These are phyloP conservation scores for Xestia xanthographa DNA, from an alignment of 2,888 invertebrate species.

Conservation along the genomic window DNA sequence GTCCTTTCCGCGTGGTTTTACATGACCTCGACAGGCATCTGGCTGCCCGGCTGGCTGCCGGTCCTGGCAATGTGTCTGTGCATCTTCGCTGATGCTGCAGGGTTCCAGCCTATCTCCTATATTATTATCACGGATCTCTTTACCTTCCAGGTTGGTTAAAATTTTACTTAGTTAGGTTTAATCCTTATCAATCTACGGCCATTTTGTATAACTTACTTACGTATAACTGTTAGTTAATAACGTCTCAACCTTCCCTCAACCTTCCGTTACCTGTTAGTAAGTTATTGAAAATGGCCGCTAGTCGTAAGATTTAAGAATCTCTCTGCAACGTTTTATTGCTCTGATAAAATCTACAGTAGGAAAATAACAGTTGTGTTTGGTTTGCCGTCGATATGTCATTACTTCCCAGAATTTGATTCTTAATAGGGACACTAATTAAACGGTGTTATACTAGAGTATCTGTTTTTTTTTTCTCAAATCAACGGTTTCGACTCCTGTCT, in stretches of 20 bases:
- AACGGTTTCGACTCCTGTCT: background rate
- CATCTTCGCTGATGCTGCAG: constrained; percentile 87
- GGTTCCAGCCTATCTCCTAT: constrained; percentile 87
- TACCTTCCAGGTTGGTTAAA: constrained; percentile 83
- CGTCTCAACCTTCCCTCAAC: too few species aligned
- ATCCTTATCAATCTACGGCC: too few species aligned
- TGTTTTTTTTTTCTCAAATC: background rate
- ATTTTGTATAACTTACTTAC: too few species aligned
- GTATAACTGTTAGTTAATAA: too few species aligned
- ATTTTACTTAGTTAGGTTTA: background rate
- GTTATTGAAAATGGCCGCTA: too few species aligned
- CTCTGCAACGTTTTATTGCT: background rate
- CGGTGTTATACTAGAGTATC: background rate
- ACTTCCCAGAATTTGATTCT: background rate
- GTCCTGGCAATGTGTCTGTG: constrained; percentile 86
- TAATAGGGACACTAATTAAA: background rate
- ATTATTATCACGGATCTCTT: constrained; percentile 88
- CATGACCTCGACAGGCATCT: constrained; percentile 78
- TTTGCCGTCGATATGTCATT: background rate
- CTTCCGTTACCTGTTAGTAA: too few species aligned
- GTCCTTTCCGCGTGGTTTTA: constrained; percentile 85
- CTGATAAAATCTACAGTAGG: background rate
- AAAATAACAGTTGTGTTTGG: too few species aligned
- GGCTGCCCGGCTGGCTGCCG: constrained; percentile 87
- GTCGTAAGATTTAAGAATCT: background rate